These are phyloP conservation scores for Siderastrea radians DNA, from an alignment of 92 coral and sea anemone genomes.

Conservation along the genomic window DNA sequence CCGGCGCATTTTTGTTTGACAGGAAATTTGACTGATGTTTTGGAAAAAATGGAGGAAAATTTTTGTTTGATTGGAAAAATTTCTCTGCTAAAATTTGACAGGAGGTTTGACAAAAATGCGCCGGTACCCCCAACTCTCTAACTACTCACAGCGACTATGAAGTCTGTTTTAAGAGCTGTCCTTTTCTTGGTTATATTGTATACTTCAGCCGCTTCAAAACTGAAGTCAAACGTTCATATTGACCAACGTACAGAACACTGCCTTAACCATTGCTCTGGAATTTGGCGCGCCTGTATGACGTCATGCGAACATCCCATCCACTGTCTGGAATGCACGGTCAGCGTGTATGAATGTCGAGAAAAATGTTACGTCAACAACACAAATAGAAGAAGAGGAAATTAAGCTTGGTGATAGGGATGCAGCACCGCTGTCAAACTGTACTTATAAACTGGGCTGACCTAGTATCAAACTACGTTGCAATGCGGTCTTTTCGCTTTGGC, in stretches of 20 bases:
- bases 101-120: too few species aligned
- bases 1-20: too few species aligned
- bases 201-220: not conserved
- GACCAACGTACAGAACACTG: not conserved
- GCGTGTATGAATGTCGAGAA: slow-evolving; percentile 3
- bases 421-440: not conserved
- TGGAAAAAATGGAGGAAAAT: too few species aligned
- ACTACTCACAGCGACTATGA: not conserved
- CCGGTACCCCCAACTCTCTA: too few species aligned
- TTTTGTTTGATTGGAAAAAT: too few species aligned
- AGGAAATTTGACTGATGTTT: too few species aligned
- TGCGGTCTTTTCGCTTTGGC: too few species aligned
- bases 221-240: not conserved
- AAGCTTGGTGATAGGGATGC: not conserved
- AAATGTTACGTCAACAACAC: not conserved
- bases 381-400: not conserved
- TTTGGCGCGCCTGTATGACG: slow-evolving; percentile 40
- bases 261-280: slow-evolving; percentile 18
- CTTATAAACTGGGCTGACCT: not conserved
- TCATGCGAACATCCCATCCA: slow-evolving; percentile 14
- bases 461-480: too few species aligned
- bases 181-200: not conserved
- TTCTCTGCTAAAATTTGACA: too few species aligned
- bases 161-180: not conserved
- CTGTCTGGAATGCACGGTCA: slow-evolving; percentile 6